phyloP scores from a whole-genome alignment of 2,888 invertebrate genomes.

The Cacoxenus indagator region DNA sequence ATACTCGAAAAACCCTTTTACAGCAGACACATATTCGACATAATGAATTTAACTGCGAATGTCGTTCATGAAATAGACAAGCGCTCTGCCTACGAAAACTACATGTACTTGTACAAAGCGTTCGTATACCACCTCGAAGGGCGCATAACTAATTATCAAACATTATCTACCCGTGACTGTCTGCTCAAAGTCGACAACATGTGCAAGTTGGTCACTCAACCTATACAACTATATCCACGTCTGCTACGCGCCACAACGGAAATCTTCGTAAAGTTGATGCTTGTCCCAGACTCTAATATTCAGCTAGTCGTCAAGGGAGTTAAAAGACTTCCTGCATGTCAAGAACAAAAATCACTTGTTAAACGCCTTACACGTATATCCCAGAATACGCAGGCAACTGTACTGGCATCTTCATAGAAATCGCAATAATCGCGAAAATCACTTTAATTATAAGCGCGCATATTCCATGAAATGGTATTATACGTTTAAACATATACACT shows the following conservation, averaged over 20 bases:
- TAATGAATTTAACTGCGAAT: background rate
- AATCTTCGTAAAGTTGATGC: background rate
- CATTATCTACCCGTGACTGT: background rate
- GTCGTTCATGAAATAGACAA: too few species aligned
- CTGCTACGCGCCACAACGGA: background rate
- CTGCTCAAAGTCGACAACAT: too few species aligned
- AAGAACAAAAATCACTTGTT: background rate
- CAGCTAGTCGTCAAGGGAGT: background rate
- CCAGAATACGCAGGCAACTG: too few species aligned
- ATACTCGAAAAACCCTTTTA: background rate
- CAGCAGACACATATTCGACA: background rate
- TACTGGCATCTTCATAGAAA: too few species aligned
- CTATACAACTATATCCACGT: background rate
- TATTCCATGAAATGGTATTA: too few species aligned
- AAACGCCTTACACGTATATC: background rate
- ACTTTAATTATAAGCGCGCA: too few species aligned
- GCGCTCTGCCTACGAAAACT: background rate
- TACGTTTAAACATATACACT: too few species aligned
- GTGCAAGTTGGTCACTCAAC: background rate
- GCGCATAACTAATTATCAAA: background rate
- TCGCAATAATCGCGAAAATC: too few species aligned
- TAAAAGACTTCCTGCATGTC: background rate
- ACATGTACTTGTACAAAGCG: constrained; percentile 9
- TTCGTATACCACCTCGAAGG: background rate
- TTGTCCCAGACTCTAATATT: background rate